These are phyloP conservation scores for Pardosa pseudoannulata DNA, from an alignment of 2,888 invertebrate species.

Conservation along the genomic window DNA sequence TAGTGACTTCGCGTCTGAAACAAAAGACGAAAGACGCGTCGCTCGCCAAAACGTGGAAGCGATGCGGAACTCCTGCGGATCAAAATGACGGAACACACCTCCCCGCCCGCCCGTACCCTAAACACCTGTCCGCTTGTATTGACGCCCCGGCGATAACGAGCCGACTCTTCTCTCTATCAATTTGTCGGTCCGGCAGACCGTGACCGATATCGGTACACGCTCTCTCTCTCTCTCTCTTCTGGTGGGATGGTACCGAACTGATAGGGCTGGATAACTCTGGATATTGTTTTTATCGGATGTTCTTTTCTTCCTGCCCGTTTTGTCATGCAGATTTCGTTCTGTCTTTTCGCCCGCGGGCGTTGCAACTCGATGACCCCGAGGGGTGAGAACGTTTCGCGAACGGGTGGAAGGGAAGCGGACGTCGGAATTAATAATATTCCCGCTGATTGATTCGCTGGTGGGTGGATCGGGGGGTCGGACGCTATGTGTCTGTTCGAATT, in stretches of 20 bases:
- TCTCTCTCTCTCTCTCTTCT: neutral
- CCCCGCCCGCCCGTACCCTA: slow-evolving; percentile 46
- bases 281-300: slow-evolving; percentile 1
- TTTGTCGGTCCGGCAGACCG: slow-evolving; percentile 65
- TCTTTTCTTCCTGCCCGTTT: neutral
- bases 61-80: slow-evolving; percentile 39
- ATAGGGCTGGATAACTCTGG: neutral
- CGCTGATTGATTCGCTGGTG: slow-evolving; percentile 1
- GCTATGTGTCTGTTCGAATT: neutral
- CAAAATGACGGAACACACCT: neutral
- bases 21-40: slow-evolving; percentile 44
- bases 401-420: neutral
- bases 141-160: slow-evolving; percentile 67
- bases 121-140: slow-evolving; percentile 53
- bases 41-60: slow-evolving; percentile 25
- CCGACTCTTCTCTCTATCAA: slow-evolving; percentile 45
- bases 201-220: slow-evolving; percentile 60
- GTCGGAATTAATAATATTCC: slow-evolving; percentile 5
- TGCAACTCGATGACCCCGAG: neutral
- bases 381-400: neutral
- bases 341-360: neutral
- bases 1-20: slow-evolving; percentile 33
- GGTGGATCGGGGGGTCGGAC: neutral
- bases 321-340: neutral
- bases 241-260: slow-evolving; percentile 5